Base-by-base conservation (phyloP, 1,140 invertebrate genomes). In the Venustaconcha ellipsiformis region DNA sequence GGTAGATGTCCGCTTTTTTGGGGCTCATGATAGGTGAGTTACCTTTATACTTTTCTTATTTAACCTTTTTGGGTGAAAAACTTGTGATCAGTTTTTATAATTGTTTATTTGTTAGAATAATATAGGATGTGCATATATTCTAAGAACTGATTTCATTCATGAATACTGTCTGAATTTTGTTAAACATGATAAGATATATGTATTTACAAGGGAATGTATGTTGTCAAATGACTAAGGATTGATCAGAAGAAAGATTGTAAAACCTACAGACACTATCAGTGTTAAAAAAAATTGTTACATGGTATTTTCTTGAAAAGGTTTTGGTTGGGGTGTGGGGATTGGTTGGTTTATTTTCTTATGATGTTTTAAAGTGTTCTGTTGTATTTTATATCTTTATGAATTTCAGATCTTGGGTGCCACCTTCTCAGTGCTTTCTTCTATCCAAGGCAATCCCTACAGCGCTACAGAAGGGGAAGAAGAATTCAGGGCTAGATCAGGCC, bases 1-100 rank as follows among this genome's bases (percentile, higher is more conserved):
- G 71, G 94, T 97, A 1, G 96, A 98, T 89, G 96, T 97, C 14
- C 90, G 96, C 18, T 98, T 98, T 90, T 98, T 98, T 90, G 97
- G 97, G 8, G 95, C 95, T 64, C 96, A 98, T 90, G 96, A 98
- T 91, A 93, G 95, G 80, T 92, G 79, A 78, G 80, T 70, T 70
- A 18, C 60, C 15, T 5, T 64, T 17, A 56, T 74, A 26, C 55
- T 60, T 5, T n/a, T 8, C 14, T 72, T 48, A 6, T 48, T 18
- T 48, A 18, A 17, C 20, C 0, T 37, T 37, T 37, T 6, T 37
- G 4, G 4, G 37, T 6, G 37, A 37, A 4, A 37, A 37, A 37
- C 8, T 37, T 37, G 37, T 37, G 37, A 37, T 37, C 37, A 37
- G 1, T 37, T 37, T 37, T 37, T 37, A 6, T 37, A 23, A 23